Evolutionary conservation across 2,113 vertebrate species (phyloP), one percentile per base, ranked within the genome.

Genomic region (Eublepharis macularius): DNA sequence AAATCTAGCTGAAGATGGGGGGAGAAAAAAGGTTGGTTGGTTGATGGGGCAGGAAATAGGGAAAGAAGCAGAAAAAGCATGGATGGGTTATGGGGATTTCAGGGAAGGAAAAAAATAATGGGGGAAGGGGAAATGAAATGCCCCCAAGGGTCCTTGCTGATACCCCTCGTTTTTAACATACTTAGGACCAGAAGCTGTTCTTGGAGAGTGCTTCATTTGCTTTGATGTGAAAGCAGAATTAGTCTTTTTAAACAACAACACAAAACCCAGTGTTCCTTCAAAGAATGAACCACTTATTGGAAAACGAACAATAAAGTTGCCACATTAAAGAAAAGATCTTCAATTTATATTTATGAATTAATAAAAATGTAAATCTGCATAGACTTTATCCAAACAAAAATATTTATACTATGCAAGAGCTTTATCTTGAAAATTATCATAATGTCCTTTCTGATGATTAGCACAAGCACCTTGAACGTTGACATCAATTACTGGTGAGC

Each of bases 361-460:
- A 93, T 92, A 87, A 95, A 94, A 94, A 94, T 92, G 92, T 90
- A 94, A 95, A 95, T 93, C 85, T 86, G 86, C 87, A 90, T 36
- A 90, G 79, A 84, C 76, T 89, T 95, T 88, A 90, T 88, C 92
- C 81, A 94, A 91, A 87, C 88, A 93, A 89, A 94, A 94, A 93
- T 83, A 90, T 95, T 91, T 92, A 81, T 85, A 91, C 34, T 91
- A 92, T 93, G 89, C 83, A 95, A 89, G 86, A 91, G 87, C 73
- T 76, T 86, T 82, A 91, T 94, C 88, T 92, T 94, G 91, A 93
- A 94, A 87, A 94, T 86, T 83, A 91, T 90, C 79, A 83, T 91
- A 0, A 86, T 84, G 94, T 88, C 41, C 83, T 93, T 91, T 86
- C 76, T 81, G 90, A 93, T 78, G 29, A 92, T 88, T 89, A 94